Conservation (phyloP, 2,113 vertebrate species). For the Amphilophus citrinellus region DNA sequence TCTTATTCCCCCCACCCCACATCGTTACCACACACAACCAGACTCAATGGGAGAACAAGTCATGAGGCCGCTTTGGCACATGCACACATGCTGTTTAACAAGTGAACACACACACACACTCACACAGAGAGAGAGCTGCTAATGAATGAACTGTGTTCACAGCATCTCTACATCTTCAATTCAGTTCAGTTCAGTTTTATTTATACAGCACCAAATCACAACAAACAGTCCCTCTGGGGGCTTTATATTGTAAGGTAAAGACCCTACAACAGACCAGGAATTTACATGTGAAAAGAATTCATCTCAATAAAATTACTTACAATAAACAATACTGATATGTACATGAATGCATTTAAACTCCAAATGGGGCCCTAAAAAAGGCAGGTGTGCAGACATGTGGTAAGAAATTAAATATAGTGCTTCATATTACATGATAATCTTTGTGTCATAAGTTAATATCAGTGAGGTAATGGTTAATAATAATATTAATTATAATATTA, state of each 20-base stretch:
- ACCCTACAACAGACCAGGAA: conserved; percentile 11
- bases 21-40: conserved; percentile 67
- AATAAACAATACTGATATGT: conserved; percentile 14
- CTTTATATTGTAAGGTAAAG: no score
- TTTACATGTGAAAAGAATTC: not conserved
- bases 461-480: not conserved
- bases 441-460: not conserved
- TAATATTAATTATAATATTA: not conserved
- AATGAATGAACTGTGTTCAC: conserved; percentile 47
- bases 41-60: conserved; percentile 62
- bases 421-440: not conserved
- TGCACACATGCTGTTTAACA: not conserved
- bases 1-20: conserved; percentile 27
- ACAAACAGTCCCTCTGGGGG: no score
- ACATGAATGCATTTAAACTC: conserved; percentile 48
- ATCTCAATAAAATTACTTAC: conserved; percentile 7
- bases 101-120: conserved; percentile 1
- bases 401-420: not conserved
- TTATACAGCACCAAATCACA: no score
- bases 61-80: conserved; percentile 48
- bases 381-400: not conserved
- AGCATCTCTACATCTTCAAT: conserved; percentile 26
- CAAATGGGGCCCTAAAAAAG: not conserved
- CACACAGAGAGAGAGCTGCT: conserved; percentile 24
- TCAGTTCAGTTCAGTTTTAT: not conserved